Base-by-base conservation (phyloP, 2,113 vertebrate genomes). In the Sinocyclocheilus grahami region DNA sequence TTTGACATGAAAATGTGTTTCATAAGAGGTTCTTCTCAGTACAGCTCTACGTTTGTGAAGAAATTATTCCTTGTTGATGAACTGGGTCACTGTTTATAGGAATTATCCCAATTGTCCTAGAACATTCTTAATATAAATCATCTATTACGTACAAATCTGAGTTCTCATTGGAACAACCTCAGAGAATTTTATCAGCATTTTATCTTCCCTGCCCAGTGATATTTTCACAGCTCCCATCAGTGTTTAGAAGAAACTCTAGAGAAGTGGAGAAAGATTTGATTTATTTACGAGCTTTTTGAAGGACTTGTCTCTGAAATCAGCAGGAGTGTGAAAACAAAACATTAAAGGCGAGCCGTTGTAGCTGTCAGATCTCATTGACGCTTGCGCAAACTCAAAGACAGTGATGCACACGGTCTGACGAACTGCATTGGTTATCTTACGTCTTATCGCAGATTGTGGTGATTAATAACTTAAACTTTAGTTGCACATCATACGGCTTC, bases 1-100 rank as follows among this genome's bases (percentile, higher is more conserved):
- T 62, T 62, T 62, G 58, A 62, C 22, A 62, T 10, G 51, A 58
- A 58, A 33, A 78, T 58, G 53, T 33, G 30, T 77, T 83, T 74
- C 12, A 63, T 48, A 62, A 81, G 55, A 60, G 20, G 33, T 60
- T 85, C 42, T 76, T 85, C 42, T 88, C 42, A 3, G 60, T 48
- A 77, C 9, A 72, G 67, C n/a, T 78, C 46, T 63, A 63, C 37
- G 14, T 82, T 39, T 75, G 39, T 60, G 22, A 75, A 48, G 24
- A 78, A 78, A 75, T 51, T 12, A n/a, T 77, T 80, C 62, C 69
- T 53, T 46, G 13, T 53, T 12, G 39, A 77, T 77, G 39, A 84
- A 60, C 10, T 85, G 53, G 48, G 30, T 69, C 51, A 42, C 63
- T 42, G 42, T 83, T 62, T 80, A 77, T 65, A 39, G 24, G 30